phyloP scores from a whole-genome alignment of 2,888 invertebrate genomes.

The Neoascia interrupta region DNA sequence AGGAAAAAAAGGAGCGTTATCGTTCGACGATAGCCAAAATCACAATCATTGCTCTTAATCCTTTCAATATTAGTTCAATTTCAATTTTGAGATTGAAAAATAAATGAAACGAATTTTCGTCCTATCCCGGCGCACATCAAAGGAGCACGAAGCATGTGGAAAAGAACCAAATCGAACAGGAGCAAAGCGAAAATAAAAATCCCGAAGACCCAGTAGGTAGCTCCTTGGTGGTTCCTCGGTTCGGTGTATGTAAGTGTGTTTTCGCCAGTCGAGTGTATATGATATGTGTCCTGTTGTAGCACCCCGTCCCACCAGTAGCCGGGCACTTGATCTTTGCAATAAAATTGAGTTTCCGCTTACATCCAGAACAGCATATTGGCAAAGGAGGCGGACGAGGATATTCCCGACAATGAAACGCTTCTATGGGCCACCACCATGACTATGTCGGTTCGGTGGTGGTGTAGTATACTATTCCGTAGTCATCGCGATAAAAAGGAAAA shows the following conservation, averaged over 20 bases:
- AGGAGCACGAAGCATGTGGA: slow-evolving; percentile 2
- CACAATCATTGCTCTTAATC: slow-evolving; percentile 63
- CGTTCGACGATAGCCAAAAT: slow-evolving; percentile 46
- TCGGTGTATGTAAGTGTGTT: not conserved
- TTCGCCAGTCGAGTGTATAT: slow-evolving; percentile 8
- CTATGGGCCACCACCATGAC: slow-evolving; percentile 10
- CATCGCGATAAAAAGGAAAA: slow-evolving; percentile 28
- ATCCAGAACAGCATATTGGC: slow-evolving; percentile 38
- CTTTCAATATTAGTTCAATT: slow-evolving; percentile 68
- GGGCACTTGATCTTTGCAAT: slow-evolving; percentile 45
- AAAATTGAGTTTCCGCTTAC: slow-evolving; percentile 58
- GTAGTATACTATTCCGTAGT: slow-evolving; percentile 17
- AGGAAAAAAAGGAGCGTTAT: slow-evolving; percentile 26
- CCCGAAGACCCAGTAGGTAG: not conserved
- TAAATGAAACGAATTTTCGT: slow-evolving; percentile 52
- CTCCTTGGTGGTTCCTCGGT: slow-evolving; percentile 5
- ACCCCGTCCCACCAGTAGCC: too few species aligned
- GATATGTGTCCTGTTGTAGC: slow-evolving; percentile 19
- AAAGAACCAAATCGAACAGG: not conserved
- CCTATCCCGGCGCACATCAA: slow-evolving; percentile 13
- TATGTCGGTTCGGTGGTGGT: slow-evolving; percentile 13
- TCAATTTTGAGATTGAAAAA: slow-evolving; percentile 61
- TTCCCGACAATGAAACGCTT: too few species aligned
- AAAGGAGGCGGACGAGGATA: slow-evolving; percentile 4
- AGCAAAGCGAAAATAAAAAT: not conserved